Evolutionary conservation across 2,888 invertebrate genomes (phyloP).

Genomic region (Heterodera filipjevi): DNA sequence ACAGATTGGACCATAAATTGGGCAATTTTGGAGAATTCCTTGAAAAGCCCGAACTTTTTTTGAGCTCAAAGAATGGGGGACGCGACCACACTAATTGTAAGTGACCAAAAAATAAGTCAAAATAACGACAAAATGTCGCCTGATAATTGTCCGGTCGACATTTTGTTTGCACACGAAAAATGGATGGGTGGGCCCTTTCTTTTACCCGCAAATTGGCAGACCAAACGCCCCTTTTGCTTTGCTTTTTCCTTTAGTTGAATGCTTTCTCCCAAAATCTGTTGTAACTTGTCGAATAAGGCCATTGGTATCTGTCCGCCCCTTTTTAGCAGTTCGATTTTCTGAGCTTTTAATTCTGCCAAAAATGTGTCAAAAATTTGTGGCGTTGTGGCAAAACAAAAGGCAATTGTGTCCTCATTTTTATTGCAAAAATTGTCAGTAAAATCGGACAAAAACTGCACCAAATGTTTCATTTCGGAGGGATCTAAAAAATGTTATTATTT

Average conservation of each 20-base stretch:
- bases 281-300: background rate
- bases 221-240: background rate
- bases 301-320: background rate
- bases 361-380: background rate
- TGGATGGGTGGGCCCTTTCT: background rate
- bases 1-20: too few relatives aligned
- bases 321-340: background rate
- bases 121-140: too few relatives aligned
- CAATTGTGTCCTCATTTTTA: background rate
- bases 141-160: too few relatives aligned
- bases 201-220: background rate
- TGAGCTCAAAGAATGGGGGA: too few relatives aligned
- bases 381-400: background rate
- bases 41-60: too few relatives aligned
- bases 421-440: background rate
- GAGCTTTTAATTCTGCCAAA: background rate
- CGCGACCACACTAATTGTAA: too few relatives aligned
- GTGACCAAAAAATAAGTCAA: too few relatives aligned
- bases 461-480: background rate
- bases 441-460: background rate
- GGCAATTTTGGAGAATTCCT: too few relatives aligned
- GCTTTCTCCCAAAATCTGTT: background rate
- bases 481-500: background rate
- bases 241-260: background rate
- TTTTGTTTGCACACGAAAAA: background rate